Evolutionary conservation across 2,888 invertebrate genomes (phyloP).

Genomic region (Mystacides longicornis): DNA sequence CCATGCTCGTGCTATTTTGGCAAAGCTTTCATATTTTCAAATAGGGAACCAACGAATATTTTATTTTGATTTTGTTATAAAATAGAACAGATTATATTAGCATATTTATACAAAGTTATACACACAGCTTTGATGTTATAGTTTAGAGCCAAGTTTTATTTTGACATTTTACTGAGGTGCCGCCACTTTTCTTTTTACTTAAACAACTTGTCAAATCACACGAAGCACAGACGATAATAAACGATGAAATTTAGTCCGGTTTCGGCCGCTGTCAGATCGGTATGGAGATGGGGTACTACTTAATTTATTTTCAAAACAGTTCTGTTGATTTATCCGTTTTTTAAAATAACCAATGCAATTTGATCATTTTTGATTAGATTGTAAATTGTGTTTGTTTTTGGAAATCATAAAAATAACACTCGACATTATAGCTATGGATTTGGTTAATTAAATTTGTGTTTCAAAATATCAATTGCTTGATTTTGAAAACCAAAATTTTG

Average conservation of each 20-base stretch:
- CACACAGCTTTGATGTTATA: too few relatives aligned
- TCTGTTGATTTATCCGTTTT: slow-evolving; percentile 14
- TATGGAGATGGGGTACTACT: not conserved
- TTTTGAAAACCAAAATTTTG: not conserved
- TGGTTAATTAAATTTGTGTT: not conserved
- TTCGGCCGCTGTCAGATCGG: slow-evolving; percentile 16
- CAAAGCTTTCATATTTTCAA: slow-evolving; percentile 21
- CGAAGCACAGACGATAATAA: slow-evolving; percentile 15
- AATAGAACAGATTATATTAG: too few relatives aligned
- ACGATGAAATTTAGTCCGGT: slow-evolving; percentile 21
- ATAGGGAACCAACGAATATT: slow-evolving; percentile 11
- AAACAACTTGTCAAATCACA: not conserved
- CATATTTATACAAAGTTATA: too few relatives aligned
- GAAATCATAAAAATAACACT: not conserved
- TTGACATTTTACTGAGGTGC: not conserved
- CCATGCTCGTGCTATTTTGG: slow-evolving; percentile 12
- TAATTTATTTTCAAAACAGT: slow-evolving; percentile 10
- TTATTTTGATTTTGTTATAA: too few relatives aligned
- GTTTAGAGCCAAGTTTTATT: not conserved
- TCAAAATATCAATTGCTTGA: not conserved
- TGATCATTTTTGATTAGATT: not conserved
- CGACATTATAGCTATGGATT: not conserved
- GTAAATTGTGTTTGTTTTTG: not conserved
- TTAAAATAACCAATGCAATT: slow-evolving; percentile 11
- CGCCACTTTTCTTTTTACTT: not conserved